Percentiles rank a stretch among this genome's conserved stretches.
phyloP scores from a whole-genome alignment of 2,888 invertebrate species.

The Acronicta leporina region DNA sequence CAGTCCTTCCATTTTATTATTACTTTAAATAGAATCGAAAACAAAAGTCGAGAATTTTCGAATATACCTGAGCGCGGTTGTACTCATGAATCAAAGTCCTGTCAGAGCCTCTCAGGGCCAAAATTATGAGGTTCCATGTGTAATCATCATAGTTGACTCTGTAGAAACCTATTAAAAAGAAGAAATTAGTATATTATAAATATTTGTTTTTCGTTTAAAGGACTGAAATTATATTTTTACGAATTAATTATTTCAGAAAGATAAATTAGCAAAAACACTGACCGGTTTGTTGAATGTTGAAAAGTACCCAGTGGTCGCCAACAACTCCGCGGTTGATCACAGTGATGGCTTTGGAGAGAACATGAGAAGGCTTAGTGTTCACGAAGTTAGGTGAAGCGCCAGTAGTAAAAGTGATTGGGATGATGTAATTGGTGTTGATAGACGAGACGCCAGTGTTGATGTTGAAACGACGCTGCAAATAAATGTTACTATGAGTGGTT shows the following conservation, averaged over 20 bases:
- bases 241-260: too few species aligned
- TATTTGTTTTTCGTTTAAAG: too few species aligned
- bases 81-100: constrained; percentile 88
- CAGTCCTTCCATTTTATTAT: too few species aligned
- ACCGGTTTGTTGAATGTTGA: constrained; percentile 90
- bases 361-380: constrained; percentile 80
- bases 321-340: constrained; percentile 69
- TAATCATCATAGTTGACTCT: constrained; percentile 91
- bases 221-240: too few species aligned
- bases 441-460: constrained; percentile 75
- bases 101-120: constrained; percentile 73
- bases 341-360: constrained; percentile 68
- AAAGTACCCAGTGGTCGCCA: constrained; percentile 88
- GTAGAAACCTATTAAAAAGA: constrained; percentile 88
- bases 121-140: constrained; percentile 87
- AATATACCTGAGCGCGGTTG: constrained; percentile 92
- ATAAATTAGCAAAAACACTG: constrained; percentile 43
- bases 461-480: constrained; percentile 85
- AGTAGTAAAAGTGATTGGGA: constrained; percentile 81
- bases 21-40: too few species aligned
- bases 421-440: constrained; percentile 72
- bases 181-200: background rate
- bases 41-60: too few species aligned
- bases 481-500: constrained; percentile 8
- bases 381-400: constrained; percentile 78